Evolutionary conservation across 2,113 vertebrate genomes (phyloP).

Genomic region (Glaucidium brasilianum): DNA sequence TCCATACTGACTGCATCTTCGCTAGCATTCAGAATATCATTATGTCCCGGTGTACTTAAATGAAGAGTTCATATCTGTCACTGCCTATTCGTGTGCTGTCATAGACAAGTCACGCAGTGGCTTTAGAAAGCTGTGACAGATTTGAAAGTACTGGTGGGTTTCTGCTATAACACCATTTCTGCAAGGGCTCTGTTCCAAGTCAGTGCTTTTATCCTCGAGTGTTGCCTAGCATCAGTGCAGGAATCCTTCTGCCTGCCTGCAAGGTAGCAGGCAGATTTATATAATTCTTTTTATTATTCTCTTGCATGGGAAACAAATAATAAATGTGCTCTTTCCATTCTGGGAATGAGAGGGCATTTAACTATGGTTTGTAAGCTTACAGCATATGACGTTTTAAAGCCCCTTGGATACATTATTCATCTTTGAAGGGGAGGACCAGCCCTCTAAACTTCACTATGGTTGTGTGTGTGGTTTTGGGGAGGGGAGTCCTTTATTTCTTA

Average conservation of each 20-base stretch:
- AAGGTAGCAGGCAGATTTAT: not conserved
- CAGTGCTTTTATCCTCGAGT: not conserved
- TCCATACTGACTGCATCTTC: not conserved
- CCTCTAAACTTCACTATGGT: constrained; percentile 5
- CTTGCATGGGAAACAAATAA: constrained; percentile 41
- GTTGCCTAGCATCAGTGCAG: not conserved
- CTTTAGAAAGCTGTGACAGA: not conserved
- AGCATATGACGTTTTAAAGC: constrained; percentile 28
- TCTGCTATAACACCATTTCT: not conserved
- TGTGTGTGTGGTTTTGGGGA: not conserved
- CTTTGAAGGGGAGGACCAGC: not conserved
- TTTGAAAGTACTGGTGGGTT: not conserved
- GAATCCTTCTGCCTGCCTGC: not conserved
- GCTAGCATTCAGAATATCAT: not conserved
- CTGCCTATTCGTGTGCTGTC: not conserved
- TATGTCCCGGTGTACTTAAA: not conserved
- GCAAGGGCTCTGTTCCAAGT: not conserved
- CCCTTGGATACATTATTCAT: constrained; percentile 38
- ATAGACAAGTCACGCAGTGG: not conserved
- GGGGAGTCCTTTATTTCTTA: not conserved
- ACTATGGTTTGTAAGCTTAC: constrained; percentile 34
- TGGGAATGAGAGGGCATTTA: not conserved
- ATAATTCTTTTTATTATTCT: not conserved
- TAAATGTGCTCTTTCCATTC: not conserved
- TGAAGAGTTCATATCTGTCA: not conserved